Percentiles rank a stretch among this genome's conserved stretches.
Conservation (phyloP, 1,140 invertebrate species). For the Caenorhabditis tropicalis region DNA sequence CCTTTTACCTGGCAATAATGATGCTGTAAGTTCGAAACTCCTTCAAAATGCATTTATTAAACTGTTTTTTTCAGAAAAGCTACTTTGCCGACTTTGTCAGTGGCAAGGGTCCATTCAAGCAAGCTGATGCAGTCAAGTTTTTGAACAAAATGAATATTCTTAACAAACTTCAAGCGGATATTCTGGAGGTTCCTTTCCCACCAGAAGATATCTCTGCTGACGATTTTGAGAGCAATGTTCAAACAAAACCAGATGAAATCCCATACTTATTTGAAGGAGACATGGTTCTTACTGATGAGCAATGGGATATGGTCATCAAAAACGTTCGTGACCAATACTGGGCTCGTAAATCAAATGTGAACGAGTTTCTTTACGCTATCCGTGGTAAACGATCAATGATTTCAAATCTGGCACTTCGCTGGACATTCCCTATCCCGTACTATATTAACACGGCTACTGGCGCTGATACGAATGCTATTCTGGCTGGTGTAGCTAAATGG, state of each 20-base stretch:
- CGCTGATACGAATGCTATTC: conserved; percentile 36
- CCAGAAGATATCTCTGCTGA: not conserved
- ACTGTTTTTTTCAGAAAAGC: conserved; percentile 11
- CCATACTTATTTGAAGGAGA: conserved; percentile 53
- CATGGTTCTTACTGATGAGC: conserved; percentile 45
- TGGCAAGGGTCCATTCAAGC: conserved; percentile 10
- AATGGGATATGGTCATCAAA: conserved; percentile 11
- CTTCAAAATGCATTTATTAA: not conserved
- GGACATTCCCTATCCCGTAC: conserved; percentile 49
- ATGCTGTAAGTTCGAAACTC: not conserved
- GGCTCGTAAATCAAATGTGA: not conserved
- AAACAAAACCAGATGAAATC: conserved; percentile 44
- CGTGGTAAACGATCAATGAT: conserved; percentile 45
- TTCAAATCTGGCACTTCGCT: conserved; percentile 14
- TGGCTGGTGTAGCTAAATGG: conserved; percentile 49
- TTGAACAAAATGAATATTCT: conserved; percentile 16
- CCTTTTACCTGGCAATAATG: not conserved
- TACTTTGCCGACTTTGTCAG: not conserved
- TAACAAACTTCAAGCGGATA: conserved; percentile 23
- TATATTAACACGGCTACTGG: conserved; percentile 46
- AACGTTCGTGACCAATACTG: conserved; percentile 27
- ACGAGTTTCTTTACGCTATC: not conserved
- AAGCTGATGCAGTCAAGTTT: not conserved
- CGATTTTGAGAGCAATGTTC: not conserved
- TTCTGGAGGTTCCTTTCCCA: not conserved